A percentile compares a stretch with the other conserved stretches of the same genome.
Evolutionary conservation across 2,113 vertebrate genomes (phyloP).

Genomic region (Petrocephalus zakoni): DNA sequence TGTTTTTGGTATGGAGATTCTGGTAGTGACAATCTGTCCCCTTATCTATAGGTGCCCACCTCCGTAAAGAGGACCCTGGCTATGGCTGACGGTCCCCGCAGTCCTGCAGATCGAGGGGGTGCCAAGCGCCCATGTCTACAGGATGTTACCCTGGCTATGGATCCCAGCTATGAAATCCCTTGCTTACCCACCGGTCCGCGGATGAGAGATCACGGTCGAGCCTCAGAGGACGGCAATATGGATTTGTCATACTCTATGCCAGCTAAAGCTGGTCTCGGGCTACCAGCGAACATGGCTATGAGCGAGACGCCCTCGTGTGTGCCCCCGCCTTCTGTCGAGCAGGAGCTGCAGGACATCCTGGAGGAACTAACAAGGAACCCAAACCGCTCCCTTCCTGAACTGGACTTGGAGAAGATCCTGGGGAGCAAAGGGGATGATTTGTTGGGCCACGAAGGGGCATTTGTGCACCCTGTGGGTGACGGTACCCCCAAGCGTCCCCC

Average conservation of each 20-base stretch:
- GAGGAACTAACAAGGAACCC: slow-evolving; percentile 81
- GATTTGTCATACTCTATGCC: slow-evolving; percentile 65
- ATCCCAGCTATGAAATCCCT: slow-evolving; percentile 59
- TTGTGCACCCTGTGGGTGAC: slow-evolving; percentile 53
- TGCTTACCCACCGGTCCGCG: slow-evolving; percentile 53
- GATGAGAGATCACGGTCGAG: slow-evolving; percentile 52
- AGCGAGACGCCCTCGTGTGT: slow-evolving; percentile 44
- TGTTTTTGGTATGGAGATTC: background rate
- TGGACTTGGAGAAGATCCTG: slow-evolving; percentile 78
- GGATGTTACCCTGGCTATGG: slow-evolving; percentile 72
- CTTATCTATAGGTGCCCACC: slow-evolving; percentile 62
- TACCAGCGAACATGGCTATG: slow-evolving; percentile 37
- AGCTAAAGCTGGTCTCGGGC: slow-evolving; percentile 53
- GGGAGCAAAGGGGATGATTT: slow-evolving; percentile 73
- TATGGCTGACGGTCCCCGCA: slow-evolving; percentile 62
- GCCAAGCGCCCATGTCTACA: slow-evolving; percentile 76
- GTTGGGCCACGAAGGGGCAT: slow-evolving; percentile 49
- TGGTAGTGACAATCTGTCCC: background rate
- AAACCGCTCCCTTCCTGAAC: slow-evolving; percentile 67
- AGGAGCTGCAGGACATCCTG: slow-evolving; percentile 76
- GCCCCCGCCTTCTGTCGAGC: slow-evolving; percentile 65
- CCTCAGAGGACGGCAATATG: slow-evolving; percentile 58
- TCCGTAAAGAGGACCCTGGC: slow-evolving; percentile 73
- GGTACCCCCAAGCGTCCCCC: slow-evolving; percentile 61
- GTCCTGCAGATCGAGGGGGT: slow-evolving; percentile 52